Evolutionary conservation across 2,113 vertebrate species (phyloP), one percentile per base, ranked within the genome.

Genomic region (Bettongia penicillata): DNA sequence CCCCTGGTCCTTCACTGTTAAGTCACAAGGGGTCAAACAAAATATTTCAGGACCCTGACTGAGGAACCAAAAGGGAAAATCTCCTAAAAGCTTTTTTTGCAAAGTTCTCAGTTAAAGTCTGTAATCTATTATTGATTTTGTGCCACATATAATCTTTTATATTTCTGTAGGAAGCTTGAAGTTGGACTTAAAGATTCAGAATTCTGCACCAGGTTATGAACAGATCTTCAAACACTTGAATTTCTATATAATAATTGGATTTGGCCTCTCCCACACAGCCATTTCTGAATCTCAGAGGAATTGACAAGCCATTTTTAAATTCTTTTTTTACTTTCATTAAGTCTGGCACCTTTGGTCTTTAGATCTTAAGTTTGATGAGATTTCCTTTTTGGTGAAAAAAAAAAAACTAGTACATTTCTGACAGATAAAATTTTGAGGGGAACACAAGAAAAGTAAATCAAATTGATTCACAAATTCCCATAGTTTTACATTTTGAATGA

Each of bases 221-320:
- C 28, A 16, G 0, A 1, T 50, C 23, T 91, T 61, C 90, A 53
- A 93, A 55, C 26, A 31, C 24, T 11, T 90, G 12, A 23, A 6
- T 47, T 90, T 93, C 68, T 49, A 51, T 26, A 37, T 22, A 28
- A 19, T 26, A 49, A 25, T 16, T 91, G 2, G 2, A 9, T 91
- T 48, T 51, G 68, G 3, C 53, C 8, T 90, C 91, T 55, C 23
- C 50, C 3, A 92, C 8, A 93, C 0, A 43, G 16, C 0, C 19
- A 49, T 48, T 91, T 91, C 43, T 11, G 91, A n/a, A 90, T 91
- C n/a, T 94, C 91, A 53, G 16, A 92, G 95, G 91, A 93, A 51
- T 50, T 50, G 49, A 61, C 51, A 89, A 37, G 3, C 0, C 37
- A 52, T 37, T 52, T 47, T 84, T 14, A 84, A 84, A 84, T 23